Evolutionary conservation across 2,888 invertebrate genomes (phyloP), one percentile per base, ranked within the genome.

Genomic region (Zygogramma bicolorata): DNA sequence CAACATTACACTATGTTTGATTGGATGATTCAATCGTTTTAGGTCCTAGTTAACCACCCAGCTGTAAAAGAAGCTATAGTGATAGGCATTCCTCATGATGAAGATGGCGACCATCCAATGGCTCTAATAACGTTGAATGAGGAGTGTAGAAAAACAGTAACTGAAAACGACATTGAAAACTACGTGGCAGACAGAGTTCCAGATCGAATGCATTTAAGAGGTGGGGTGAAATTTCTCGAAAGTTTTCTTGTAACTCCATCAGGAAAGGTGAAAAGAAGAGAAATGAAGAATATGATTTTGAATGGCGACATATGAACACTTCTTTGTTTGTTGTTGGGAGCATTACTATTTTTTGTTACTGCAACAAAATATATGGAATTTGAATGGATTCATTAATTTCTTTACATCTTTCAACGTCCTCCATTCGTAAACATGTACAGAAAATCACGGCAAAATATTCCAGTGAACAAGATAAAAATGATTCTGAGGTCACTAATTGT

Each of bases 51-150:
- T n/a, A 59, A 74, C n/a, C 86, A 86, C 80, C 84, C 85, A 5
- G 81, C 80, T 3, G 81, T 87, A 4, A 68, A 73, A 27, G 75
- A 76, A 53, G 81, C 81, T 0, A 80, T 81, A 3, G 85, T 85
- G 15, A 77, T 85, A 34, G 85, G 85, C 4, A 72, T 84, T 31
- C 85, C 85, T 0, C 80, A 85, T 65, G 82, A 83, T 60, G 79
- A 78, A 68, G 85, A 85, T 71, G 85, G 84, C 7, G 84, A 85
- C 31, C 83, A 83, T 75, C 84, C 85, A 0, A 75, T 82, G 75
- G 86, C 82, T 7, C 42, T 85, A 4, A 79, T 85, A 22, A 65
- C 81, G 2, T 42, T 81, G 29, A 74, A 81, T n/a, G 31, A 75
- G 2, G 49, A 62, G 7, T 61, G 61, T 1, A 27, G 8, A 1